Evolutionary conservation across 92 coral and sea anemone genomes (phyloP), one percentile per base, ranked within the genome.

Genomic region (Muricea muricata): DNA sequence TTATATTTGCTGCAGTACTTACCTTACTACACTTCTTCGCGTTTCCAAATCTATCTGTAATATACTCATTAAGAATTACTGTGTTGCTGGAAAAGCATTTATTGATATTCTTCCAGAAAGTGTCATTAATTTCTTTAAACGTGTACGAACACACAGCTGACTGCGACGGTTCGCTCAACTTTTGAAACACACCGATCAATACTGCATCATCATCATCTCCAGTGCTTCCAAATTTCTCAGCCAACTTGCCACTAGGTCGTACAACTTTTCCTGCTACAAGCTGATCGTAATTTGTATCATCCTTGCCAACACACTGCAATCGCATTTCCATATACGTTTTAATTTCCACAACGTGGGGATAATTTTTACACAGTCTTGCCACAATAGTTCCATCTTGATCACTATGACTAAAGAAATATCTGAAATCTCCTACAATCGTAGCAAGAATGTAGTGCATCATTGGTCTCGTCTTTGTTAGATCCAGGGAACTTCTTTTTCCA

Each of bases 151-250:
- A 78, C 17, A 78, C 4, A 0, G 80, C 65, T 28, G 24, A 75
- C 45, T 75, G 41, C 15, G 50, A 75, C 4, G 80, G 6, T n/a
- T 9, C 29, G 13, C 14, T 41, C 32, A 71, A 78, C 7, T 55
- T 31, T 1, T 33, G 69, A 78, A 78, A 78, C 17, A 78, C 71
- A 9, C 83, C 83, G n/a, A n/a, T n/a, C n/a, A n/a, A n/a, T n/a
- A n/a, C n/a, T n/a, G n/a, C n/a, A n/a, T n/a, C n/a, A n/a, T 57
- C 63, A 55, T 30, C 54, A 17, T 78, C 20, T 61, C 61, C 55
- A 57, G 52, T 10, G 29, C 56, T 56, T 7, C 83, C 83, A 78
- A 78, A 78, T 10, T 32, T 26, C 71, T 58, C 42, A 15, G 81
- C 81, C n/a, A n/a, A n/a, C n/a, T n/a, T n/a, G 10, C 65, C 58